Percentiles rank a stretch among this genome's conserved stretches.
Conservation (phyloP, 2,113 vertebrate species). For the Oreotragus oreotragus region DNA sequence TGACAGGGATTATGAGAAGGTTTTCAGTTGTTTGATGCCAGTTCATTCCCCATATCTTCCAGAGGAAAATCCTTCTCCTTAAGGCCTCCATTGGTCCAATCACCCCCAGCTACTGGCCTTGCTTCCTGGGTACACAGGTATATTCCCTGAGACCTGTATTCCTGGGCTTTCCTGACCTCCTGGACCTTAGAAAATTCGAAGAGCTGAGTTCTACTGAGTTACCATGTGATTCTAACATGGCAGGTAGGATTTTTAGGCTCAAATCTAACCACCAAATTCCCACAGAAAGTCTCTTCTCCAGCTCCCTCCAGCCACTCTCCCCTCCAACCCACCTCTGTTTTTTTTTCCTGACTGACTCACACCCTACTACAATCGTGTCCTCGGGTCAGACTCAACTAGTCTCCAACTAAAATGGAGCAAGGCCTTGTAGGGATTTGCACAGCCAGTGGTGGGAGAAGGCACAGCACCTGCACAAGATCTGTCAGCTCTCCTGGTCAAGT, state of each 20-base stretch:
- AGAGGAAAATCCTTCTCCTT: not conserved
- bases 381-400: constrained; percentile 31
- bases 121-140: not conserved
- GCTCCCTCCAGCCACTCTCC: not conserved
- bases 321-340: not conserved
- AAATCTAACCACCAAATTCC: constrained; percentile 27
- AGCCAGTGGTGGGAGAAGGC: not conserved
- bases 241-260: not conserved
- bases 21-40: not conserved
- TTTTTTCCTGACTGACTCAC: constrained; percentile 44
- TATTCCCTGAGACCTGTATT: not conserved
- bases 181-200: not conserved
- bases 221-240: not conserved
- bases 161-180: not conserved
- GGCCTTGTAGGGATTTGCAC: not conserved
- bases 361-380: not conserved
- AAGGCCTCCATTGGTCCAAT: not conserved
- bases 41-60: not conserved
- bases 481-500: not conserved
- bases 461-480: not conserved
- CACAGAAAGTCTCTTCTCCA: constrained; percentile 32
- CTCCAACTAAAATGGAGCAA: not conserved
- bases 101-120: not conserved
- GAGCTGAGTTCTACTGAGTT: constrained; percentile 14
- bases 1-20: not conserved